These are phyloP conservation scores for Xenopus tropicalis DNA, from an alignment of 2,113 vertebrate genomes.

Conservation along the genomic window UCB_Xtro_10.0 CM004449.2:36862501-36863000, in stretches of 20 bases:
- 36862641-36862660: no score
- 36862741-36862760: conserved; percentile 2
- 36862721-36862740: background rate
- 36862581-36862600: no score
- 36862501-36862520: no score
- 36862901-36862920: conserved; percentile 10
- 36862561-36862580: no score
- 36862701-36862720: conserved; percentile 15
- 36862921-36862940: conserved; percentile 19
- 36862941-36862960: conserved; percentile 29
- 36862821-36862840: conserved; percentile 5
- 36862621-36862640: no score
- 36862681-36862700: no score
- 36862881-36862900: conserved; percentile 9
- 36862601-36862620: no score
- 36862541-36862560: no score
- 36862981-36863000: conserved; percentile 11
- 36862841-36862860: conserved; percentile 19
- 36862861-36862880: conserved; percentile 3
- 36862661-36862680: no score
- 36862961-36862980: conserved; percentile 7
- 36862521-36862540: no score
- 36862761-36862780: conserved; percentile 25
- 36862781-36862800: conserved; percentile 14
- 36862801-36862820: background rate